Conservation (phyloP, 2,113 vertebrate genomes). For the Daphoenositta chrysoptera region DNA sequence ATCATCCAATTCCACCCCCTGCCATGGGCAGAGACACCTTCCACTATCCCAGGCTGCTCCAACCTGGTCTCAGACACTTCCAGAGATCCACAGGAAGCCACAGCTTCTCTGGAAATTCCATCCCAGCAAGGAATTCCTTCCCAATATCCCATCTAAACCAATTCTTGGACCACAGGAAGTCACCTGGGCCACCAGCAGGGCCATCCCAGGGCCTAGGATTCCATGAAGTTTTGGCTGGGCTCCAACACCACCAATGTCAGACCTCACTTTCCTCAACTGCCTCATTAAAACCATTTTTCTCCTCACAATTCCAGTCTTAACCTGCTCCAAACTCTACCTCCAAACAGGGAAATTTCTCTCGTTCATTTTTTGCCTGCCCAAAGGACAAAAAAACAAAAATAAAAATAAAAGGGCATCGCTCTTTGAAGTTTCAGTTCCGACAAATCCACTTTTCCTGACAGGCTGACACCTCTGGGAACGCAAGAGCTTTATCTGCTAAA, state of each 20-base stretch:
- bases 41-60: background rate
- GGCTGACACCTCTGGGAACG: background rate
- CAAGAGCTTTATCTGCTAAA: background rate
- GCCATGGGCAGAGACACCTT: background rate
- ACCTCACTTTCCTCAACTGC: background rate
- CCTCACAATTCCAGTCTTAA: background rate
- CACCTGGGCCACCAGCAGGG: background rate
- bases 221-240: background rate
- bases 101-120: background rate
- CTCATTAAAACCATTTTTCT: background rate
- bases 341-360: too few species aligned
- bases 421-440: background rate
- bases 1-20: background rate
- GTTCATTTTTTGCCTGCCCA: accelerated
- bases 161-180: background rate
- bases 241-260: background rate
- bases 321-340: background rate
- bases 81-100: background rate
- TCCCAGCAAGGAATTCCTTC: background rate
- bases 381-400: background rate
- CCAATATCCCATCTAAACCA: background rate
- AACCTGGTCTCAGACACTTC: background rate
- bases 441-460: background rate
- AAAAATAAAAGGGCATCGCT: background rate
- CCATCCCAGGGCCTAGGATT: background rate